Conservation (phyloP, 1,140 invertebrate genomes). For the Aphaenogaster floridana region DNA sequence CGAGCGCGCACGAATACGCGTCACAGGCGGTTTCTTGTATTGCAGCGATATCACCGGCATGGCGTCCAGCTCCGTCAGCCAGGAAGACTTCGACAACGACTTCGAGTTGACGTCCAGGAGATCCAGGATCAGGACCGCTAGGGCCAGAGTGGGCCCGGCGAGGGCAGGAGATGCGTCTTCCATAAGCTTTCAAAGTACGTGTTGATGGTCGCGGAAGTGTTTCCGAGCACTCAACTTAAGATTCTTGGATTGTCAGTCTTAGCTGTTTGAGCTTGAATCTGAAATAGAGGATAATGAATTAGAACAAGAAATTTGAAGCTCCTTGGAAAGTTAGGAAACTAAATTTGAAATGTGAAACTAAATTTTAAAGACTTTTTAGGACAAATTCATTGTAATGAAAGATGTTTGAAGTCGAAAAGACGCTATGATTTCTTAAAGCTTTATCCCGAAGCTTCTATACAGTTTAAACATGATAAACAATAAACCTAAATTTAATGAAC, state of each 20-base stretch:
- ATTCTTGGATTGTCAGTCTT: background rate
- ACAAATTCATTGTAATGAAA: background rate
- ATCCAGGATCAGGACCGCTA: constrained; percentile 87
- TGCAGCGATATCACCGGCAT: constrained; percentile 84
- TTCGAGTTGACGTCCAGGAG: constrained; percentile 87
- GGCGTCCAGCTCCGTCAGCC: constrained; percentile 90
- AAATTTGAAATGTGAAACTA: too few relatives aligned
- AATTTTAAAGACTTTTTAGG: background rate
- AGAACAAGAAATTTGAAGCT: background rate
- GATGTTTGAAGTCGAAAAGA: background rate
- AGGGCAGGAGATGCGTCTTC: constrained; percentile 79
- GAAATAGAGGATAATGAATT: background rate
- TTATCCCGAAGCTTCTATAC: background rate
- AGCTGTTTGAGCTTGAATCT: background rate
- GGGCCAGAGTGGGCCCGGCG: constrained; percentile 87
- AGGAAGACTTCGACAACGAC: constrained; percentile 90
- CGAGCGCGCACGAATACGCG: background rate
- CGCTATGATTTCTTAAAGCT: background rate
- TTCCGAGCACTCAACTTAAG: background rate
- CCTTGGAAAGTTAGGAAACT: too few relatives aligned
- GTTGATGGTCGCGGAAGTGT: background rate
- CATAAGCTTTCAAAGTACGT: constrained; percentile 80
- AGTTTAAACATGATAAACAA: background rate
- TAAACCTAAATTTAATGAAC: background rate
- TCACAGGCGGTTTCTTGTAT: constrained; percentile 5